These are phyloP conservation scores for Empis stercorea DNA, from an alignment of 2,888 invertebrate genomes.

Conservation along the genomic window DNA sequence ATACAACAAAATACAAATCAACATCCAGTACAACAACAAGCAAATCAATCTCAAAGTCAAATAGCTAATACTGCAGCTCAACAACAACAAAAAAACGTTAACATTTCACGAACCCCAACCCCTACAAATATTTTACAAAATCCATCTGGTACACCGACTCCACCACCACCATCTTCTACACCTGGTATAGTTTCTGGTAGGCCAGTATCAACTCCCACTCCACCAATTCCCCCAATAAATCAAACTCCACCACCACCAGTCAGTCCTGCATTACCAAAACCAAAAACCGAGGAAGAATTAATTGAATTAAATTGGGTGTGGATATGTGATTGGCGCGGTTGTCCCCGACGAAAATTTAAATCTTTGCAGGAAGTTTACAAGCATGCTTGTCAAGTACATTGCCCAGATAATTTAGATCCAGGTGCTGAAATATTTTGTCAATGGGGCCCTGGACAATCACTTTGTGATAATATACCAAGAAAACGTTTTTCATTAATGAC, in stretches of 20 bases:
- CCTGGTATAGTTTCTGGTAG: not conserved
- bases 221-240: not conserved
- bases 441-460: slow-evolving; percentile 53
- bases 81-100: not conserved
- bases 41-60: not conserved
- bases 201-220: not conserved
- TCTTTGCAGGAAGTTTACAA: slow-evolving; percentile 68
- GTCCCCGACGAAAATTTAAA: slow-evolving; percentile 62
- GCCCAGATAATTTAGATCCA: slow-evolving; percentile 49
- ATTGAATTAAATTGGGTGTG: slow-evolving; percentile 39
- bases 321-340: slow-evolving; percentile 91
- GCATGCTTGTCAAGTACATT: slow-evolving; percentile 77
- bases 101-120: not conserved
- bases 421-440: slow-evolving; percentile 70
- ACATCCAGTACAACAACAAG: not conserved
- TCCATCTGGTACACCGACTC: slow-evolving; percentile 8
- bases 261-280: slow-evolving; percentile 1
- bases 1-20: slow-evolving; percentile 4
- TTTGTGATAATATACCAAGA: slow-evolving; percentile 78
- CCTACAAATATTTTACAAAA: not conserved
- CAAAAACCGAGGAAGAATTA: slow-evolving; percentile 17
- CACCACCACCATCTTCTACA: slow-evolving; percentile 1
- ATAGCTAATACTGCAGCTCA: not conserved
- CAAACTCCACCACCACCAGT: slow-evolving; percentile 1
- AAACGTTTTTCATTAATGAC: slow-evolving; percentile 92